Conservation (phyloP, 2,797 vertebrate species). For the Anniella stebbinsi region DNA sequence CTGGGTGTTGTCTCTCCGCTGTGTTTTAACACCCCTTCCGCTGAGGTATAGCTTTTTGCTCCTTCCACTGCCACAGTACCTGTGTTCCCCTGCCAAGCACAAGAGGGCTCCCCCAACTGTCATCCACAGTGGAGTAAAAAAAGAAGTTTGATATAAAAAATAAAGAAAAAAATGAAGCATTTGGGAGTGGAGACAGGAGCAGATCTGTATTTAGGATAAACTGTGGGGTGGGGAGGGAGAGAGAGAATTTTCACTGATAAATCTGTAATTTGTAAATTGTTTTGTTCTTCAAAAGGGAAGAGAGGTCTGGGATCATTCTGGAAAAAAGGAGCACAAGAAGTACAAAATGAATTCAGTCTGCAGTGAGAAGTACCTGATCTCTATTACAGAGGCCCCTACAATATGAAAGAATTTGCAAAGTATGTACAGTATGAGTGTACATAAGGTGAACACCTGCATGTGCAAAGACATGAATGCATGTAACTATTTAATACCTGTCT, state of each 20-base stretch:
- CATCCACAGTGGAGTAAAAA: not conserved
- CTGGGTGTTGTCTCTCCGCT: not conserved
- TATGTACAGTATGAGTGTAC: conserved; percentile 1
- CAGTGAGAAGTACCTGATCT: conserved; percentile 13
- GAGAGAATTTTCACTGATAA: not conserved
- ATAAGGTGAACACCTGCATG: conserved; percentile 28
- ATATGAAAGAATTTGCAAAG: conserved; percentile 18
- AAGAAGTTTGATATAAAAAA: not conserved
- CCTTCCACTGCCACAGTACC: not conserved
- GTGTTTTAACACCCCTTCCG: not conserved
- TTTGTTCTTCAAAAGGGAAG: conserved; percentile 9
- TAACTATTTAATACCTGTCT: conserved; percentile 14
- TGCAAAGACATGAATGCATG: conserved; percentile 31
- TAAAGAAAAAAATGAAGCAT: not conserved
- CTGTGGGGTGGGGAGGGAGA: not conserved
- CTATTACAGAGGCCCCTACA: conserved; percentile 3
- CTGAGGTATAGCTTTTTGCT: not conserved
- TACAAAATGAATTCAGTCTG: conserved; percentile 18
- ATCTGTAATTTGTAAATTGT: not conserved
- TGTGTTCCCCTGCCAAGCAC: not conserved
- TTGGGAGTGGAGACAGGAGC: not conserved
- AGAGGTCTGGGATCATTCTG: conserved; percentile 25
- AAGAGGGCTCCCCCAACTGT: not conserved
- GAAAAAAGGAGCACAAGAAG: not conserved
- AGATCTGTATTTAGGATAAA: not conserved